phyloP scores from a whole-genome alignment of 2,113 vertebrate species.

The Agelaius phoeniceus region DNA sequence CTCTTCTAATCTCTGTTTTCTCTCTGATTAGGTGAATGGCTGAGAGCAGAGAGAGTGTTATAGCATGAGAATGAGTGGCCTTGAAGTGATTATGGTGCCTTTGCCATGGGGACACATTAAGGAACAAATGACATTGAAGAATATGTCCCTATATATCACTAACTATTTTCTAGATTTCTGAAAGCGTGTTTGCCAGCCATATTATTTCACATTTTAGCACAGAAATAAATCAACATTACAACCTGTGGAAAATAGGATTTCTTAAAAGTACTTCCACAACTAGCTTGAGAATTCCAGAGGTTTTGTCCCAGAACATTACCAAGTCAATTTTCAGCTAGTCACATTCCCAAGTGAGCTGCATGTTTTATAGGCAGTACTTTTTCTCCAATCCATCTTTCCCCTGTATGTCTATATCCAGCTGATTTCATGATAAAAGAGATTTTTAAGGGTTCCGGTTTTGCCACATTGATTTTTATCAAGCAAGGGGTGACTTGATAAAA shows the following conservation, averaged over 20 bases:
- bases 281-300: conserved; percentile 12
- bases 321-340: conserved; percentile 13
- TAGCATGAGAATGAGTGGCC: not conserved
- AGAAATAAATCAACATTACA: conserved; percentile 58
- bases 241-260: conserved; percentile 33
- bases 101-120: conserved; percentile 5
- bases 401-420: not conserved
- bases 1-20: not conserved
- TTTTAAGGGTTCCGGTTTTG: not conserved
- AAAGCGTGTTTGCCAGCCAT: not conserved
- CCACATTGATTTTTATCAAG: not conserved
- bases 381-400: not conserved
- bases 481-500: not conserved
- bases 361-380: not conserved
- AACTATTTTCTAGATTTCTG: conserved; percentile 51
- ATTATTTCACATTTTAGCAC: conserved; percentile 38
- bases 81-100: conserved; percentile 21
- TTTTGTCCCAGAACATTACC: conserved; percentile 32
- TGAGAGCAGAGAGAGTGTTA: not conserved
- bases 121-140: conserved; percentile 28
- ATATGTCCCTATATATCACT: conserved; percentile 44
- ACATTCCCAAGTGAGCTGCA: not conserved
- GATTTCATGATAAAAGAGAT: not conserved
- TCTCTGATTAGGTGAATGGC: not conserved
- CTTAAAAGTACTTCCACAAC: not conserved